A percentile compares a stretch with the other conserved stretches of the same genome.
These are phyloP conservation scores for Anhinga rufa DNA, from an alignment of 2,113 vertebrate genomes.

Conservation along the genomic window DNA sequence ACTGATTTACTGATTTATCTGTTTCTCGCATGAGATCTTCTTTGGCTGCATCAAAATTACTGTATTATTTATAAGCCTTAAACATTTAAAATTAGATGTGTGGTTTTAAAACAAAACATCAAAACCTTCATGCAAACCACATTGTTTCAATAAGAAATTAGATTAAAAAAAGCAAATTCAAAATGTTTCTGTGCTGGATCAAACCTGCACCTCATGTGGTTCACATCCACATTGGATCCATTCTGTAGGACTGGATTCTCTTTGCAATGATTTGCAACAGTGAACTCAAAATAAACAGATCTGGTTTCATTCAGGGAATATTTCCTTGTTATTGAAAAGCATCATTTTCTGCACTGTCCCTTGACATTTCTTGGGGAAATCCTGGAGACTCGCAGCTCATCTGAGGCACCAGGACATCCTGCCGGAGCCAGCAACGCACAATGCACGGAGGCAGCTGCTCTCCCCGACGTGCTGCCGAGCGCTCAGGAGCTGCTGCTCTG, in stretches of 20 bases:
- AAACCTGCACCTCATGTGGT: conserved; percentile 59
- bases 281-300: conserved; percentile 59
- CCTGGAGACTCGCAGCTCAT: neutral
- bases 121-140: conserved; percentile 71
- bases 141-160: conserved; percentile 65
- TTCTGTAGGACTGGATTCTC: conserved; percentile 25
- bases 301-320: conserved; percentile 59
- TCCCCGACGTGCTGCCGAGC: fast-evolving
- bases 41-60: conserved; percentile 55
- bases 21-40: conserved; percentile 64
- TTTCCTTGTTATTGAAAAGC: conserved; percentile 65
- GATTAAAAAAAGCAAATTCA: conserved; percentile 33
- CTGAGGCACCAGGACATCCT: neutral
- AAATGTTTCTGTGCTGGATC: conserved; percentile 46
- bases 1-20: conserved; percentile 56
- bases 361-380: conserved; percentile 12
- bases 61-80: conserved; percentile 69
- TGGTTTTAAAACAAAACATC: conserved; percentile 70
- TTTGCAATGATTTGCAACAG: conserved; percentile 51
- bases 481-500: neutral
- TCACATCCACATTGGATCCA: conserved; percentile 13
- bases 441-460: neutral
- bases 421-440: neutral
- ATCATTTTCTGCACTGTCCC: conserved; percentile 22
- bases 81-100: conserved; percentile 70